Evolutionary conservation across 2,888 invertebrate genomes (phyloP), one percentile per base, ranked within the genome.

Genomic region (Toxonevra muliebris): DNA sequence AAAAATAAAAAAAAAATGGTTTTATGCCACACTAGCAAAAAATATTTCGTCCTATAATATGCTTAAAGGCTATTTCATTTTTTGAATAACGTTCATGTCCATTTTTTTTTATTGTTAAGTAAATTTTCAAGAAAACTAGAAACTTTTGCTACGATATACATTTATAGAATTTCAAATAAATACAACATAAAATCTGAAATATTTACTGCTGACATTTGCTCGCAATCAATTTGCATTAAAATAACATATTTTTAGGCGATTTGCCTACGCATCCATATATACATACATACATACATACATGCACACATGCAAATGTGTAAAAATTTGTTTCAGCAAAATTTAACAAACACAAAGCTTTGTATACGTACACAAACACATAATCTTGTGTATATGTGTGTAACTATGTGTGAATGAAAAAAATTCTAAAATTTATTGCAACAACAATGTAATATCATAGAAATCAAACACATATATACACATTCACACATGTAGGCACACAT

Each of bases 181-280:
- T 40, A 40, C 58, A 43, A 43, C 43, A 10, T n/a, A 57, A n/a
- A 74, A 70, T 72, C 71, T 71, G 71, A 75, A 72, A 73, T 76
- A 69, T 73, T 74, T 77, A 76, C 76, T 70, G 66, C 57, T 64
- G 70, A 71, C 76, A 76, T 71, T 77, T 70, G 75, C 73, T 77
- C 62, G 75, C 76, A 78, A 78, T 77, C 79, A 77, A 77, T 78
- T 78, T 77, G 76, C 77, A 78, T 79, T 78, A 77, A 65, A 64
- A 55, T 57, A 63, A 57, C 74, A 78, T 77, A 76, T 78, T 77
- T 73, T 17, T 50, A 72, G 70, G 71, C 70, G 63, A 45, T 41
- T 58, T 20, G 20, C 9, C 48, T 11, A 30, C 5, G 20, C 48
- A 15, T 19, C 17, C 17, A 58, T 55, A 58, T 13, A 13, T 30